phyloP scores from a whole-genome alignment of 2,888 invertebrate genomes.

The Acanthoscelides obtectus region DNA sequence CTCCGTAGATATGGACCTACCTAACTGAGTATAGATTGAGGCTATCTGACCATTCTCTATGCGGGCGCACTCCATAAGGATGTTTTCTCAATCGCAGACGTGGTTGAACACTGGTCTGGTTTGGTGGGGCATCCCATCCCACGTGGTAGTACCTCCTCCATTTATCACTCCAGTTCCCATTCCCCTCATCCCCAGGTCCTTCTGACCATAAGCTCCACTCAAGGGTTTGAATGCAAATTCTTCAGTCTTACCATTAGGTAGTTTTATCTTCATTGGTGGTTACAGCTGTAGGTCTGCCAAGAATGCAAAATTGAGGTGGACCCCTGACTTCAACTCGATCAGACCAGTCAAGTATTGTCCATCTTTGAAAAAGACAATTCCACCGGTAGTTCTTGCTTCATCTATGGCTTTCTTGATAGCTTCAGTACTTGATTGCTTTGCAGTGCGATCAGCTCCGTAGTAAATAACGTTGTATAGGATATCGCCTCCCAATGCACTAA shows the following conservation, averaged over 20 bases:
- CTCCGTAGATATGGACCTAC: not conserved
- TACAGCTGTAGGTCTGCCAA: not conserved
- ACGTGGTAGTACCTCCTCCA: not conserved
- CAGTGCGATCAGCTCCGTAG: not conserved
- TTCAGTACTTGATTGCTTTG: not conserved
- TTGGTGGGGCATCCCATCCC: not conserved
- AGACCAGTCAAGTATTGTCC: slow-evolving; percentile 1
- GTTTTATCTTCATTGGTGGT: not conserved
- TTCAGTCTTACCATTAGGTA: not conserved
- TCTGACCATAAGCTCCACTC: not conserved
- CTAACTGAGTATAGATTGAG: not conserved
- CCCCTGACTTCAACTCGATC: not conserved
- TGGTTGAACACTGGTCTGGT: not conserved
- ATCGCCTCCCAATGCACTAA: no score
- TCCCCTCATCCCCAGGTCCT: not conserved
- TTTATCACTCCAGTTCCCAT: not conserved
- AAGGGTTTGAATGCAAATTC: not conserved
- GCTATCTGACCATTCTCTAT: not conserved
- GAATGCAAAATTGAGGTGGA: not conserved
- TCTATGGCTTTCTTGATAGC: not conserved
- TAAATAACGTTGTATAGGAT: not conserved
- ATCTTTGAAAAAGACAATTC: not conserved
- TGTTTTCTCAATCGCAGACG: not conserved
- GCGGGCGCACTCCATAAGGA: not conserved
- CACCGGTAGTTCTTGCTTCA: not conserved